Conservation (phyloP, 2,797 vertebrate genomes). For the Rhyacichthys aspro region DNA sequence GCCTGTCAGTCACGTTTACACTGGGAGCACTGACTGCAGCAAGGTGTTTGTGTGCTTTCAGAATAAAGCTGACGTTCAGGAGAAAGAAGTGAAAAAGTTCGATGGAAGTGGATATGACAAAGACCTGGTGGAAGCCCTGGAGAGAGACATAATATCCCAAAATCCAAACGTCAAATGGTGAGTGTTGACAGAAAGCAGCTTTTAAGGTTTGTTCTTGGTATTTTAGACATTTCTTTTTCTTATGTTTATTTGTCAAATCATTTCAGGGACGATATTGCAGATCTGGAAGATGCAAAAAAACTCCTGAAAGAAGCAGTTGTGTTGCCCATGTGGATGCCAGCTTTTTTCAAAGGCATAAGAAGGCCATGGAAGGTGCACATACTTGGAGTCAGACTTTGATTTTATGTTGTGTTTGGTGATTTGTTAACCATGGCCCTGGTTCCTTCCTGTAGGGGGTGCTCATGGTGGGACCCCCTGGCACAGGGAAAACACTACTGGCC, state of each 20-base stretch:
- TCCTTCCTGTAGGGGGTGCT: conserved; percentile 86
- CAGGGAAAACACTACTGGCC: conserved; percentile 95
- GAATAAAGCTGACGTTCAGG: conserved; percentile 84
- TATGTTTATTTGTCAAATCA: neutral
- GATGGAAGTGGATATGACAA: conserved; percentile 94
- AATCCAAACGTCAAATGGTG: conserved; percentile 97
- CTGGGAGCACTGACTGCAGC: conserved; percentile 1
- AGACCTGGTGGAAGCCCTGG: conserved; percentile 95
- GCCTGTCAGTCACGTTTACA: conserved; percentile 52
- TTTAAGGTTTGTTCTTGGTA: neutral
- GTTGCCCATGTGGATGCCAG: conserved; percentile 98
- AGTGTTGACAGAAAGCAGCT: conserved; percentile 27
- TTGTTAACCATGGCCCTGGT: neutral
- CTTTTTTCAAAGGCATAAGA: conserved; percentile 97
- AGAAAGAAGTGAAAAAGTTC: conserved; percentile 92
- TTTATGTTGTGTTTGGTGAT: neutral
- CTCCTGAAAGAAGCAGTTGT: conserved; percentile 96
- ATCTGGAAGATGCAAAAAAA: conserved; percentile 94
- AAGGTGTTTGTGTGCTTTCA: conserved; percentile 43
- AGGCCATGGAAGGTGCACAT: conserved; percentile 92
- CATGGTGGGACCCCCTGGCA: conserved; percentile 98
- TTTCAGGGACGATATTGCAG: conserved; percentile 93
- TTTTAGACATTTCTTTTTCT: neutral
- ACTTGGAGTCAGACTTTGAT: neutral
- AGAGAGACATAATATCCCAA: conserved; percentile 97